Conservation (phyloP, 2,888 invertebrate genomes). For the Leptogaster cylindrica region DNA sequence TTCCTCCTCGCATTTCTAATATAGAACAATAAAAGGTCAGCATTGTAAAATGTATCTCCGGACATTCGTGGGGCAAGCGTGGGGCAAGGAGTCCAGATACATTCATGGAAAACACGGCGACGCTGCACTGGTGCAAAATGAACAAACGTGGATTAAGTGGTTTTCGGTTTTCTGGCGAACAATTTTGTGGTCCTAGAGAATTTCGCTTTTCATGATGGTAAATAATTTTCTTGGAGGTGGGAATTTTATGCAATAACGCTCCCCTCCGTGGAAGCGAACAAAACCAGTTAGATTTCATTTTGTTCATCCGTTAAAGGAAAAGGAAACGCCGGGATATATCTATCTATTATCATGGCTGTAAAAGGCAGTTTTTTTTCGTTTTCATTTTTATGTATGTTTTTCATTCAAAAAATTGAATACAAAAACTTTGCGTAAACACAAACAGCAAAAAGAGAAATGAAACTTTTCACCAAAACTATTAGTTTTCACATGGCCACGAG, state of each 20-base stretch:
- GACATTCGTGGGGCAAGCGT: not conserved
- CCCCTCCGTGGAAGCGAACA: not conserved
- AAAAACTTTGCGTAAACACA: not conserved
- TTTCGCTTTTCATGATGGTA: conserved; percentile 35
- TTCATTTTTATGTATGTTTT: no score
- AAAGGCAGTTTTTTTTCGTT: not conserved
- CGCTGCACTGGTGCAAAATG: conserved; percentile 28
- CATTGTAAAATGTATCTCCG: conserved; percentile 15
- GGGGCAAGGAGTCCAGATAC: not conserved
- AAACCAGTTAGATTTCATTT: conserved; percentile 30
- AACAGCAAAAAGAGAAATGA: not conserved
- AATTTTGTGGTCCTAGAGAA: conserved; percentile 34
- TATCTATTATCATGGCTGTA: not conserved
- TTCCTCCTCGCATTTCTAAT: conserved; percentile 28
- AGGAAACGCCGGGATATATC: not conserved
- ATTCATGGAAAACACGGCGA: conserved; percentile 19
- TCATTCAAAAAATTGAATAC: no score
- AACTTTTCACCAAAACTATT: not conserved
- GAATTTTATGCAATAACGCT: conserved; percentile 7
- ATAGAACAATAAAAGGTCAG: conserved; percentile 35
- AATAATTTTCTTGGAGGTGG: conserved; percentile 36
- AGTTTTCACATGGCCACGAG: no score
- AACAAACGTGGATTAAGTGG: conserved; percentile 39
- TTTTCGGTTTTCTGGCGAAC: conserved; percentile 37
- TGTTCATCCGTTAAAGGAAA: not conserved